These are phyloP conservation scores for Lithosia quadra DNA, from an alignment of 2,888 invertebrate genomes.

Conservation along the genomic window DNA sequence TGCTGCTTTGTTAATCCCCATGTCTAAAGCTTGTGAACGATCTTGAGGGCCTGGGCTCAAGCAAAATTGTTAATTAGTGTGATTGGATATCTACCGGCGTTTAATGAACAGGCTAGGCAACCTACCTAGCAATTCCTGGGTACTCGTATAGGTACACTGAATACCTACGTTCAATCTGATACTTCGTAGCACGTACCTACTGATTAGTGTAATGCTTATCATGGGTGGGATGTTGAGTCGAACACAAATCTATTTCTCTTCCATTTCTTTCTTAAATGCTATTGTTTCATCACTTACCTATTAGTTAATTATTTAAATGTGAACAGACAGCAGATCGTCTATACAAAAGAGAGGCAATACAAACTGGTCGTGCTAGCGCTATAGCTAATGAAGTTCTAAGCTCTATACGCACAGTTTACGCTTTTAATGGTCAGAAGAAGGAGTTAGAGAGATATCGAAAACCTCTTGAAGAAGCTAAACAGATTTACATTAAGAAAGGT, in stretches of 20 bases:
- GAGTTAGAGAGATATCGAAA: constrained; percentile 89
- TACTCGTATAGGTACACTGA: too few species aligned
- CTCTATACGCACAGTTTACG: constrained; percentile 90
- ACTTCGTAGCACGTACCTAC: too few species aligned
- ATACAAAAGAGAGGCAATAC: constrained; percentile 88
- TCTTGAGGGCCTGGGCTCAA: too few species aligned
- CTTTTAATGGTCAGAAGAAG: constrained; percentile 91
- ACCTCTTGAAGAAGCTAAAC: constrained; percentile 87
- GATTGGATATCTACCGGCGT: too few species aligned
- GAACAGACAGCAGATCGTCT: constrained; percentile 67
- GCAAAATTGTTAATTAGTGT: too few species aligned
- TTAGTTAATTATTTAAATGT: constrained; percentile 14
- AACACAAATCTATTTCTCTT: too few species aligned
- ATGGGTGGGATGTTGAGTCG: too few species aligned
- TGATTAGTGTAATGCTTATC: not conserved
- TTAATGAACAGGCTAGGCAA: too few species aligned
- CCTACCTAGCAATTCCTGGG: too few species aligned
- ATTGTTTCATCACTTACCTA: not conserved
- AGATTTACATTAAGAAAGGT: constrained; percentile 89
- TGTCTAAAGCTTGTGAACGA: too few species aligned
- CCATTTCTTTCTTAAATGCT: not conserved
- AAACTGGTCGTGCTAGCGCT: constrained; percentile 91
- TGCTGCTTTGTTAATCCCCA: too few species aligned
- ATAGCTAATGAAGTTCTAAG: constrained; percentile 92
- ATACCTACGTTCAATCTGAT: too few species aligned